Base-by-base conservation (phyloP, 2,113 vertebrate genomes). In the Malurus elegans region DNA sequence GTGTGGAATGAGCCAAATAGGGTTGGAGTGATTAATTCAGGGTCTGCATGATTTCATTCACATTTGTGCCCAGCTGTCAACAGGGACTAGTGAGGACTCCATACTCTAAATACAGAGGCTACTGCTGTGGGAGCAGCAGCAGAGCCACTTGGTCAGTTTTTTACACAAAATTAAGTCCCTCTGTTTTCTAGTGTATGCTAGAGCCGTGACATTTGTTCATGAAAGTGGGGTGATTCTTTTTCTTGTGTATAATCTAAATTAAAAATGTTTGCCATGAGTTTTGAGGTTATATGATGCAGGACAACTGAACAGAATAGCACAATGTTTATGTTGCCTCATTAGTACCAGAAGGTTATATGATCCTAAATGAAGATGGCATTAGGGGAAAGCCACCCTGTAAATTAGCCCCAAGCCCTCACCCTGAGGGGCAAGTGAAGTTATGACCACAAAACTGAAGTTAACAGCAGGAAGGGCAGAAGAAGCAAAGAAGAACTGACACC, bases 1-100 rank as follows among this genome's bases (percentile, higher is more conserved):
- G 71, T 44, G 62, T 70, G 75, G 70, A 78, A 80, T 34, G 48
- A 90, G 20, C 17, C 65, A 93, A 76, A 83, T 70, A 80, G 84
- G 3, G 42, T 78, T 26, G 64, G 60, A 93, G 18, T 74, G 58
- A 93, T 86, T 82, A 79, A 83, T 58, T 80, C 34, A 54, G 50
- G 32, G 47, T 15, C 82, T 93, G 44, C 38, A 71, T 24, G 32
- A 21, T 76, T 83, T 91, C 89, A 54, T 36, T 80, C 72, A 54
- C 34, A 61, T 91, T 86, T 79, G 36, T 69, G 56, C 25, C 51
- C 12, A 34, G 20, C 42, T 31, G 9, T 73, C 66, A 86, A 26
- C 18, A 54, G 76, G 32, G 88, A 20, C 47, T 61, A 53, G 31
- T 25, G 74, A 86, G 67, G 42, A 54, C 12, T 70, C 50, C 48